These are phyloP conservation scores for Peromyscus aztecus DNA, from an alignment of 2,797 vertebrate species.

Conservation along the genomic window DNA sequence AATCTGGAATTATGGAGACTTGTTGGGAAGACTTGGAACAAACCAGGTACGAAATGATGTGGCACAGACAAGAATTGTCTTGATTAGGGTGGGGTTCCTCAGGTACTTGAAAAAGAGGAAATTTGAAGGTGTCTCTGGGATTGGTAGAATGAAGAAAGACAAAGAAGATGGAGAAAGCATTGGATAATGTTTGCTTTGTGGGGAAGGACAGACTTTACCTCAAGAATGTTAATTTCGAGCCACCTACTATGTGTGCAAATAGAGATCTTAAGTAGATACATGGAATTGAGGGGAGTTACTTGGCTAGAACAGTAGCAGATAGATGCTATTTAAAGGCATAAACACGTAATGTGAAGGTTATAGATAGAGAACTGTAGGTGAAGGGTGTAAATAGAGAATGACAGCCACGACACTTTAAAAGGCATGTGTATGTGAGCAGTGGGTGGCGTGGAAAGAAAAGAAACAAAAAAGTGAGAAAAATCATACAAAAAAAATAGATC, in stretches of 20 bases:
- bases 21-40: neutral
- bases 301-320: neutral
- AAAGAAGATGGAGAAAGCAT: neutral
- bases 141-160: neutral
- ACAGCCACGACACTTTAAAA: neutral
- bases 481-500: neutral
- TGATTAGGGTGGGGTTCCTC: neutral
- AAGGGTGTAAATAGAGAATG: neutral
- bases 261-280: neutral
- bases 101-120: neutral
- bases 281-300: neutral
- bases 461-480: slow-evolving; percentile 25
- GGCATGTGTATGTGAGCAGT: neutral
- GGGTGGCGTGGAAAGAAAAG: slow-evolving; percentile 2
- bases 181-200: neutral
- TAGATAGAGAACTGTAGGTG: neutral
- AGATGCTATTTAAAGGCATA: slow-evolving; percentile 21
- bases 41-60: neutral
- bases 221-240: neutral
- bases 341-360: neutral
- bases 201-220: neutral
- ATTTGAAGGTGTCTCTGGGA: neutral
- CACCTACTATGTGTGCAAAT: neutral
- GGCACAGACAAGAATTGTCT: neutral
- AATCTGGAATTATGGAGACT: neutral